Conservation (phyloP, 2,113 vertebrate species). For the Saguinus imperator region DNA sequence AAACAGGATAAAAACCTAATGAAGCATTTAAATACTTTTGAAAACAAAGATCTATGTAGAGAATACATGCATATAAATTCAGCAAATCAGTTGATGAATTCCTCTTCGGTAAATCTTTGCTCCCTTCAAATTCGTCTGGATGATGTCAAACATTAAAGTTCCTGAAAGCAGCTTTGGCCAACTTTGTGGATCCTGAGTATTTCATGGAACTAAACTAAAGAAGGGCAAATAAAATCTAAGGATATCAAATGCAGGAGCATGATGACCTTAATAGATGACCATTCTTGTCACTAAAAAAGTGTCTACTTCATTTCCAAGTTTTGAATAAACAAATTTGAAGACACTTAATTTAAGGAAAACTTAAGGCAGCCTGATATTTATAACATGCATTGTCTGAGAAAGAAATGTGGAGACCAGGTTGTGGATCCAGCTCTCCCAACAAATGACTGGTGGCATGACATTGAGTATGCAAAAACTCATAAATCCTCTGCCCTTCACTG, state of each 20-base stretch:
- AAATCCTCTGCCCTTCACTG: neutral
- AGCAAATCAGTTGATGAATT: slow-evolving; percentile 41
- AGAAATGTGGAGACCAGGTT: neutral
- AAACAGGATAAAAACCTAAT: neutral
- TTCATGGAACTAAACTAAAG: slow-evolving; percentile 27
- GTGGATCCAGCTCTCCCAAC: neutral
- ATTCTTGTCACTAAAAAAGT: neutral
- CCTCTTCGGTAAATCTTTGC: neutral
- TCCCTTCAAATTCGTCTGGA: neutral
- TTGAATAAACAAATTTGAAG: slow-evolving; percentile 10
- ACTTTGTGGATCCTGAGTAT: neutral
- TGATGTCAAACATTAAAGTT: slow-evolving; percentile 26
- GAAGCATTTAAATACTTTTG: slow-evolving; percentile 45
- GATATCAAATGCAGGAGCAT: neutral
- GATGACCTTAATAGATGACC: neutral
- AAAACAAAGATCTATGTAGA: slow-evolving; percentile 46
- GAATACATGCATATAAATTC: neutral
- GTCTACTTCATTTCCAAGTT: slow-evolving; percentile 1
- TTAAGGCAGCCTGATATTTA: neutral
- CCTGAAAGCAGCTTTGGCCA: slow-evolving; percentile 18
- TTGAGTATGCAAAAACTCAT: neutral
- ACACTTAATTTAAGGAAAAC: neutral
- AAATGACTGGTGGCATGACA: neutral
- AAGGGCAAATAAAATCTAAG: neutral
- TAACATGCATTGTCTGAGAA: neutral